Evolutionary conservation across 2,888 invertebrate species (phyloP).

Genomic region (Saturnia japonica): DNA sequence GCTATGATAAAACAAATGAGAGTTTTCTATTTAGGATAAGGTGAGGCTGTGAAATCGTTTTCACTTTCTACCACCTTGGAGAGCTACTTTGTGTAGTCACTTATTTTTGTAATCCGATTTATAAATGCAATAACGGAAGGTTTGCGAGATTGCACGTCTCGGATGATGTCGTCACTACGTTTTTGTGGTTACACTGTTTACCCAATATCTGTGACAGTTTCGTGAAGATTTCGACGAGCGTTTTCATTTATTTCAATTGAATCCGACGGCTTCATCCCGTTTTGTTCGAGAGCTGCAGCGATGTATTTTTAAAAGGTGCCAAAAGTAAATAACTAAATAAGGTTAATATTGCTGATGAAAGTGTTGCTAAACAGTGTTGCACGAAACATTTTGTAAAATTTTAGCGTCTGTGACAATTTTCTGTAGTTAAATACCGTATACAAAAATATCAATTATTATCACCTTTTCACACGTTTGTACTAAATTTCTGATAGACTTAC

Average conservation of each 20-base stretch:
- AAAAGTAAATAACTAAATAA: background rate
- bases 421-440: slow-evolving; percentile 16
- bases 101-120: background rate
- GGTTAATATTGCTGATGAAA: slow-evolving; percentile 36
- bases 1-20: too few species aligned
- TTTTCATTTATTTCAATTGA: slow-evolving; percentile 29
- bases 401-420: slow-evolving; percentile 40
- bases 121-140: background rate
- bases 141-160: background rate
- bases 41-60: too few species aligned
- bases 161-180: background rate
- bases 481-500: slow-evolving; percentile 14
- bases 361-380: slow-evolving; percentile 43
- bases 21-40: too few species aligned
- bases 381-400: slow-evolving; percentile 39
- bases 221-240: slow-evolving; percentile 24
- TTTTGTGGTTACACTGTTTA: background rate
- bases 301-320: background rate
- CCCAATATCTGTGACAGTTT: slow-evolving; percentile 23
- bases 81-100: background rate
- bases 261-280: slow-evolving; percentile 32
- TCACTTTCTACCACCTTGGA: background rate
- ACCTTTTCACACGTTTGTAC: slow-evolving; percentile 5
- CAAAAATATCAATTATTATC: slow-evolving; percentile 5
- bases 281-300: background rate